A percentile compares a stretch with the other conserved stretches of the same genome.
Evolutionary conservation across 1,140 invertebrate genomes (phyloP).

Genomic region (Paraescarpia echinospica): DNA sequence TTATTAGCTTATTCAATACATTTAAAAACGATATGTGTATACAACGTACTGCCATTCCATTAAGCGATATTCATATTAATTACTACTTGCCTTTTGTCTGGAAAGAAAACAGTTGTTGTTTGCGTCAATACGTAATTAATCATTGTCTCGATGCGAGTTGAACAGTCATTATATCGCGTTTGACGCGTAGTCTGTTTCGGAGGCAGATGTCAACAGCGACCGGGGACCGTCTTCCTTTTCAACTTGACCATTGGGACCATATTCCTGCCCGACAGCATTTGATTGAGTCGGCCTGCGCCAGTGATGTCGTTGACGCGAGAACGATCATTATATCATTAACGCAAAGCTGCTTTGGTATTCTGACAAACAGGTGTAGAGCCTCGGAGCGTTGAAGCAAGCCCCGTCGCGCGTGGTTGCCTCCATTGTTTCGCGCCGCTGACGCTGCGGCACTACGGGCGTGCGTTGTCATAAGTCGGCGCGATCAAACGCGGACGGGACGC

Average conservation of each 20-base stretch:
- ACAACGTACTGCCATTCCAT: not conserved
- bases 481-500: not conserved
- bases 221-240: not conserved
- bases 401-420: not conserved
- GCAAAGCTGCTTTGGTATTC: not conserved
- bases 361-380: not conserved
- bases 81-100: not conserved
- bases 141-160: not conserved
- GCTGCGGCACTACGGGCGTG: not conserved
- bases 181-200: not conserved
- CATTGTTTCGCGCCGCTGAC: not conserved
- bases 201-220: not conserved
- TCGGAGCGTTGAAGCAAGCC: not conserved
- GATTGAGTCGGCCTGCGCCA: not conserved
- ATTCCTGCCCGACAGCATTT: not conserved
- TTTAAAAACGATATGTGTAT: not conserved
- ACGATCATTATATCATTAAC: not conserved
- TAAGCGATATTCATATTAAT: not conserved
- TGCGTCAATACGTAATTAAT: not conserved
- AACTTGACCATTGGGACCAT: not conserved
- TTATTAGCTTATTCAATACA: not conserved
- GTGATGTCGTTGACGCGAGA: not conserved
- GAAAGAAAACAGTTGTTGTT: not conserved
- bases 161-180: not conserved
- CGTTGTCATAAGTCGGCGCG: not conserved